Conservation (phyloP, 1,140 invertebrate species). For the Brachionus calyciflorus region DNA sequence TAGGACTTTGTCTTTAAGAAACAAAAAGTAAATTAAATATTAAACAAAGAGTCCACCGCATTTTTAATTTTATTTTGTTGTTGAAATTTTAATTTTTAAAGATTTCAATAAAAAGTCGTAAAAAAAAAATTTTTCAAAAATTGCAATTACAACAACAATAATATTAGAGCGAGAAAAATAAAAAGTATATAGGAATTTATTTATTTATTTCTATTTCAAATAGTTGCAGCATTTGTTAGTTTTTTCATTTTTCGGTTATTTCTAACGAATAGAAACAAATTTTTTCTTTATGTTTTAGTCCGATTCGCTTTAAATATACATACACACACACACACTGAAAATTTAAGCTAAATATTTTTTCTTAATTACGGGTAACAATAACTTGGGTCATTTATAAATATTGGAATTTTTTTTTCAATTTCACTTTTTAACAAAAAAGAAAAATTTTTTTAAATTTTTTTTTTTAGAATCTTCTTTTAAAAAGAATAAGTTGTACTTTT, state of each 20-base stretch:
- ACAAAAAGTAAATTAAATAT: too few species aligned
- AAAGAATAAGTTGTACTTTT: slow-evolving; percentile 2
- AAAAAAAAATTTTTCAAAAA: too few species aligned
- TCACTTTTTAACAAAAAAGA: neutral
- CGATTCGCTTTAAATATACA: neutral
- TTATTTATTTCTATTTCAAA: slow-evolving; percentile 35
- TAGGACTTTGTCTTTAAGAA: too few species aligned
- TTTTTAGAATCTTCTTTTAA: neutral
- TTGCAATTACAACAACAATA: too few species aligned
- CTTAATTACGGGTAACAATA: neutral
- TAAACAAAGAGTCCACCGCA: too few species aligned
- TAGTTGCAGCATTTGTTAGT: slow-evolving; percentile 42
- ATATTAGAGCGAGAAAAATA: too few species aligned
- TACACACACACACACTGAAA: slow-evolving; percentile 9
- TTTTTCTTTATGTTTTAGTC: neutral
- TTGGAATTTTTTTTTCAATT: too few species aligned
- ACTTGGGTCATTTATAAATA: slow-evolving; percentile 32
- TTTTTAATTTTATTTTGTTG: too few species aligned
- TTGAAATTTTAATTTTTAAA: too few species aligned
- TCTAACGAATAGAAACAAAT: neutral
- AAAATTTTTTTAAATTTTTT: neutral
- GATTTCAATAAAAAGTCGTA: too few species aligned
- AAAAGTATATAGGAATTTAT: too few species aligned
- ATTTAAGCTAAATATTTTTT: slow-evolving; percentile 39
- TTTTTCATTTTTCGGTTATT: neutral